Evolutionary conservation across 2,797 vertebrate species (phyloP).

Genomic region (Furcifer pardalis): DNA sequence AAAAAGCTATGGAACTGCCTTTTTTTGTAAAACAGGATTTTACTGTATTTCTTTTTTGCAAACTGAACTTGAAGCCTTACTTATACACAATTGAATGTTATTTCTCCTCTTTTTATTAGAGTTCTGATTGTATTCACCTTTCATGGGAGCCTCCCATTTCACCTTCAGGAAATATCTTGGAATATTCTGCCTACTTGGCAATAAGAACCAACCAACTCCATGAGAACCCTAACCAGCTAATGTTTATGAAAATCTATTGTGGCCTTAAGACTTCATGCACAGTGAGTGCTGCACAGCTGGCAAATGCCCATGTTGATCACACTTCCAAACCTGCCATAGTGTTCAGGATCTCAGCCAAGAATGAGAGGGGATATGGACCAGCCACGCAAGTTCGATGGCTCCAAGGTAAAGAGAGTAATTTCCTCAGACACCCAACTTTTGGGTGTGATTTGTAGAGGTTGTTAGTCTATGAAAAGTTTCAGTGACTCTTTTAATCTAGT

Average conservation of each 20-base stretch:
- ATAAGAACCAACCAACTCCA: conserved; percentile 84
- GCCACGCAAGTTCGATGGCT: conserved; percentile 99
- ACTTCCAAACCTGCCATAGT: conserved; percentile 92
- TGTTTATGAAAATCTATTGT: conserved; percentile 97
- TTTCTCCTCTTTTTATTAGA: conserved; percentile 72
- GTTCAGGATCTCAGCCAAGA: conserved; percentile 97
- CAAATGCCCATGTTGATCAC: conserved; percentile 93
- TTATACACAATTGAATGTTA: not conserved
- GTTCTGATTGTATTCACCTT: conserved; percentile 90
- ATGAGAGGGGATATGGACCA: conserved; percentile 95
- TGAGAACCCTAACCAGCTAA: conserved; percentile 84
- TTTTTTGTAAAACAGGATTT: no score
- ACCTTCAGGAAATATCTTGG: conserved; percentile 91
- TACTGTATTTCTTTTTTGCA: not conserved
- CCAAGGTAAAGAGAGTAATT: conserved; percentile 83
- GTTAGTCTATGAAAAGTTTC: not conserved
- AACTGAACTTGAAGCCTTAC: not conserved
- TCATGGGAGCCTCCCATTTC: conserved; percentile 95
- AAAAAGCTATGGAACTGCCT: no score
- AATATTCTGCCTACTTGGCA: conserved; percentile 97
- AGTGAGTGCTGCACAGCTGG: conserved; percentile 86
- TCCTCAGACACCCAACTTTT: not conserved
- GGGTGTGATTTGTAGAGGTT: not conserved
- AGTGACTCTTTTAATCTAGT: not conserved
- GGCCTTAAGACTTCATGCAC: conserved; percentile 91